A percentile compares a stretch with the other conserved stretches of the same genome.
phyloP scores from a whole-genome alignment of 2,113 vertebrate species.

The Thunnus thynnus region DNA sequence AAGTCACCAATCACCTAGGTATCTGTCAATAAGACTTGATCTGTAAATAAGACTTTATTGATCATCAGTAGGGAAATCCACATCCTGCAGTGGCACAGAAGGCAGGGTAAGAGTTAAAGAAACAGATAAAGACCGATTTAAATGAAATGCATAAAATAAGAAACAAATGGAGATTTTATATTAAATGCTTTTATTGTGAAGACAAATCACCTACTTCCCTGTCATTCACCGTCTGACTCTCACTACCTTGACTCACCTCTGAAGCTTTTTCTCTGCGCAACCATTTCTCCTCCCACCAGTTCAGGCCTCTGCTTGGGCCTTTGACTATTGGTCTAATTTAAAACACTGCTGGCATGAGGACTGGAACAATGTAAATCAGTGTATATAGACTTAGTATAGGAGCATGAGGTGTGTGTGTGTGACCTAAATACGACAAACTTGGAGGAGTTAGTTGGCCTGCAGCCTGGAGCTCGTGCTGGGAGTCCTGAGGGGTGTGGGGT shows the following conservation, averaged over 20 bases:
- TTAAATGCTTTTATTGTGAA: conserved; percentile 74
- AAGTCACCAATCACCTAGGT: not conserved
- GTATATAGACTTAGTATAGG: conserved; percentile 44
- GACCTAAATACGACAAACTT: conserved; percentile 66
- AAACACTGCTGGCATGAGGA: conserved; percentile 61
- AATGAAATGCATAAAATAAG: not conserved
- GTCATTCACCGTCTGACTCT: conserved; percentile 32
- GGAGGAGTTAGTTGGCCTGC: conserved; percentile 52
- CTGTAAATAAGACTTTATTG: too few species aligned
- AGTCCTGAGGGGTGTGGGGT: conserved; percentile 62
- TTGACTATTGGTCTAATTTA: conserved; percentile 65
- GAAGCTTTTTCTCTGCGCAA: conserved; percentile 73
- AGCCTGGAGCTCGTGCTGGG: conserved; percentile 50
- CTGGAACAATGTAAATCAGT: conserved; percentile 60
- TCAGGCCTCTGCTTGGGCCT: conserved; percentile 70
- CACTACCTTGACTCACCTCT: conserved; percentile 60
- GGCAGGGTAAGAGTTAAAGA: not conserved
- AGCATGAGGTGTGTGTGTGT: conserved; percentile 42
- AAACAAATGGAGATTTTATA: not conserved
- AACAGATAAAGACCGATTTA: not conserved
- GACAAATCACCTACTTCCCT: conserved; percentile 11
- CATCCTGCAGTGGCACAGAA: not conserved
- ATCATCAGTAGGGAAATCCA: too few species aligned
- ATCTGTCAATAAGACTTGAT: not conserved
- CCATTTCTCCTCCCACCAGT: conserved; percentile 69